phyloP scores from a whole-genome alignment of 2,113 vertebrate genomes.

The Scopus umbretta region DNA sequence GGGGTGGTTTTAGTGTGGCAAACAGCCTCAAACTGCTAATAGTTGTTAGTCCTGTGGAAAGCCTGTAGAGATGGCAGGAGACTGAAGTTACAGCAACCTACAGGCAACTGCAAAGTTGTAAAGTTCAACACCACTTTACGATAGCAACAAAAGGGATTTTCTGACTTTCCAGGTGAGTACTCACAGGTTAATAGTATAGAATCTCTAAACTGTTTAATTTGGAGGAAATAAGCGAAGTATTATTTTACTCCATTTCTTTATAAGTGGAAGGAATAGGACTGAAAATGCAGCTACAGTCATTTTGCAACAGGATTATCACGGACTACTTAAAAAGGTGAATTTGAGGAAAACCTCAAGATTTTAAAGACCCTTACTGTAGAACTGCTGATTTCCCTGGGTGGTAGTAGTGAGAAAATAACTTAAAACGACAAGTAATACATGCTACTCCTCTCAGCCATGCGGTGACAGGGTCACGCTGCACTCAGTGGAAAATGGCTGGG shows the following conservation, averaged over 20 bases:
- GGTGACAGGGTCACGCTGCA: neutral
- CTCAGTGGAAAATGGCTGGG: neutral
- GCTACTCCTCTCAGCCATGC: neutral
- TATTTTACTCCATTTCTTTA: neutral
- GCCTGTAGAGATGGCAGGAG: neutral
- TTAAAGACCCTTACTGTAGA: neutral
- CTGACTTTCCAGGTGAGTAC: neutral
- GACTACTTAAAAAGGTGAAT: constrained; percentile 20
- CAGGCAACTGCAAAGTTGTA: neutral
- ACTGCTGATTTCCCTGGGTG: constrained; percentile 32
- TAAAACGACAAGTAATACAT: neutral
- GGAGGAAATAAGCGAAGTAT: neutral
- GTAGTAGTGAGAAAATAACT: neutral
- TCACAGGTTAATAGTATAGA: neutral
- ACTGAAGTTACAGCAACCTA: neutral
- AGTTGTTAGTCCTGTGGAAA: neutral
- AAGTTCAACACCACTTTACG: neutral
- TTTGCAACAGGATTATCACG: constrained; percentile 15
- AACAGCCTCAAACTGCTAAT: neutral
- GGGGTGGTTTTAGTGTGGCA: neutral
- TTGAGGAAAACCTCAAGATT: constrained; percentile 49
- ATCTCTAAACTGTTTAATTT: constrained; percentile 5
- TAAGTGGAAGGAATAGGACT: neutral
- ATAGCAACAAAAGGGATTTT: constrained; percentile 2
- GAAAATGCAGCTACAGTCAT: neutral